Conservation (phyloP, 2,113 vertebrate genomes). For the Hypocryptadius cinnamomeus region DNA sequence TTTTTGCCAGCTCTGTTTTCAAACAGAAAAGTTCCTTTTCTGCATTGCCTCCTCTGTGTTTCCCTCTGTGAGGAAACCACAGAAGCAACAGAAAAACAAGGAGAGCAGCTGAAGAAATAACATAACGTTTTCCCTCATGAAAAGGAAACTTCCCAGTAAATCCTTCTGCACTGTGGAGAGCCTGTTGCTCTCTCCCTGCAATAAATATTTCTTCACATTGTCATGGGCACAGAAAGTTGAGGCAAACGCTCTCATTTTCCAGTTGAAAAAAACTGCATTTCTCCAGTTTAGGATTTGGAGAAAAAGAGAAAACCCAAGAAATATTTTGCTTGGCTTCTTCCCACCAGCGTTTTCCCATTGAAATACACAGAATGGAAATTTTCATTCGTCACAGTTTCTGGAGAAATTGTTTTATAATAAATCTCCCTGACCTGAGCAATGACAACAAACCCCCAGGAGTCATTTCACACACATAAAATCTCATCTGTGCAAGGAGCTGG, state of each 20-base stretch:
- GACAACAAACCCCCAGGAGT: neutral
- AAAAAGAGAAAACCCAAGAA: neutral
- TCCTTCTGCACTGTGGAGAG: neutral
- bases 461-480: neutral
- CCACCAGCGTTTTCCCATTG: neutral
- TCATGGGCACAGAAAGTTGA: neutral
- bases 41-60: neutral
- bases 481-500: neutral
- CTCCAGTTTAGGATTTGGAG: neutral
- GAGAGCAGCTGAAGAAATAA: neutral
- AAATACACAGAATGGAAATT: neutral
- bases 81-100: neutral
- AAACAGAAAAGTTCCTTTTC: neutral
- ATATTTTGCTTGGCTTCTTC: neutral
- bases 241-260: neutral
- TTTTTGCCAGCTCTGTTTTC: neutral
- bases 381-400: neutral
- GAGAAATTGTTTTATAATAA: neutral
- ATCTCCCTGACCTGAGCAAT: neutral
- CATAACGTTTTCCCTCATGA: neutral
- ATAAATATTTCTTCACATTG: neutral
- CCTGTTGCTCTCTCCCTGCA: neutral
- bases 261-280: neutral
- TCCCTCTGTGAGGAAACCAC: neutral
- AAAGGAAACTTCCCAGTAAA: neutral